phyloP scores from a whole-genome alignment of 2,888 invertebrate genomes.

The Steinernema scapterisci region DNA sequence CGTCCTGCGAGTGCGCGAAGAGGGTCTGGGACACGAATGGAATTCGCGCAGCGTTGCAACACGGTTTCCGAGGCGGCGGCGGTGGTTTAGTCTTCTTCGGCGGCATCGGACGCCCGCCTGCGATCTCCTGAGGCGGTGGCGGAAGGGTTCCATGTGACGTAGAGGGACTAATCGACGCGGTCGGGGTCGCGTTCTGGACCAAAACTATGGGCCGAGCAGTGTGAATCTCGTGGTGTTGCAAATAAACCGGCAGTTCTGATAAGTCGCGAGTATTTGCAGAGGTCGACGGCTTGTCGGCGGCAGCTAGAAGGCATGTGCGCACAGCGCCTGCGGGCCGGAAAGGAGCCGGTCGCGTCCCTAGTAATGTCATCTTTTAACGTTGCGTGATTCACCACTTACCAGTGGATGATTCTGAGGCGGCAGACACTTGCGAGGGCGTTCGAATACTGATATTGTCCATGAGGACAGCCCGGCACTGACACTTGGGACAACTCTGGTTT shows the following conservation, averaged over 20 bases:
- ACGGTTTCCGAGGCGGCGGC: slow-evolving; percentile 9
- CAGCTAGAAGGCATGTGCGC: not conserved
- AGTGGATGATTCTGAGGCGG: slow-evolving; percentile 40
- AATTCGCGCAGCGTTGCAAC: slow-evolving; percentile 20
- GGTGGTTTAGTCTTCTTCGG: slow-evolving; percentile 15
- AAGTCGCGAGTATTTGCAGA: not conserved
- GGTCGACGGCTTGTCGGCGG: slow-evolving; percentile 19
- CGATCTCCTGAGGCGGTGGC: not conserved
- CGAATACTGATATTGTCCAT: slow-evolving; percentile 57
- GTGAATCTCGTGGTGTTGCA: slow-evolving; percentile 4
- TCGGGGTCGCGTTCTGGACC: slow-evolving; percentile 18
- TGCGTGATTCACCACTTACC: slow-evolving; percentile 40
- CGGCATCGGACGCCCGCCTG: not conserved
- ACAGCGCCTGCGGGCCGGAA: not conserved
- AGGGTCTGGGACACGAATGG: not conserved
- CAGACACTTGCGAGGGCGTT: slow-evolving; percentile 43
- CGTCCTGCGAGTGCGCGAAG: not conserved
- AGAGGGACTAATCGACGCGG: slow-evolving; percentile 14
- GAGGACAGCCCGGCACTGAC: slow-evolving; percentile 60
- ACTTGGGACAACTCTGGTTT: slow-evolving; percentile 63
- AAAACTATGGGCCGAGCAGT: slow-evolving; percentile 15
- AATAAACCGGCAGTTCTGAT: not conserved
- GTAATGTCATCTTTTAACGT: slow-evolving; percentile 39
- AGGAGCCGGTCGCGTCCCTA: not conserved
- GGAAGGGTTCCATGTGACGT: slow-evolving; percentile 13